Base-by-base conservation (phyloP, 2,888 invertebrate genomes). In the Apodemia mormo region DNA sequence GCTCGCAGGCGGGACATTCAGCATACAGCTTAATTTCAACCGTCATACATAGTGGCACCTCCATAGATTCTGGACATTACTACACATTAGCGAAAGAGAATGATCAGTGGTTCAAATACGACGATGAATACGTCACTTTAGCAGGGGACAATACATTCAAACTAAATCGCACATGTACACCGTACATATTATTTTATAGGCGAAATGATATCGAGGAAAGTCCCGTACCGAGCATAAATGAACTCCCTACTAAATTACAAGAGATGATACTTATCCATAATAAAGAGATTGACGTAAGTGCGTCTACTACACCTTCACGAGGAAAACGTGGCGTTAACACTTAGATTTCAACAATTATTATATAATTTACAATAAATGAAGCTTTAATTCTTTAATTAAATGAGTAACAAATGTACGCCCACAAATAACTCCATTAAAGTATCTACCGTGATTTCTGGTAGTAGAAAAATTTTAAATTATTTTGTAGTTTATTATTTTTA, bases 31-130 rank as follows among this genome's bases (percentile, higher is more conserved):
- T 98, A 49, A 97, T 97, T 82, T 97, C 97, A 0, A 97, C 97
- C 0, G 96, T 98, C 0, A 96, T 98, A 0, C 98, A 98, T 85
- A 95, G 96, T 0, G 98, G 98, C 2, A 95, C 95, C 33, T 96
- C 96, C 68, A 95, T 97, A 75, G 97, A 98, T 81, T 96, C 96
- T 0, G 98, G 98, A 0, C 98, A 98, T 83, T 98, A 98, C 84
- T 97, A 97, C 84, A 97, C 97, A 0, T 95, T 97, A 72, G 97
- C 96, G 0, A 94, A 95, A 52, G 96, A 96, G 81, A 88, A 86
- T 29, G 92, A 93, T 70, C 90, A 94, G 52, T 98, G 98, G 98
- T 96, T 95, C 83, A 95, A 96, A 81, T 97, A 97, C 81, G 97
- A 97, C 81, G 98, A 98, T 79, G 96, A 95, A 72, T 89, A 94